Evolutionary conservation across 2,113 vertebrate genomes (phyloP), one percentile per base, ranked within the genome.

Genomic region (Phalacrocorax brasilianus): DNA sequence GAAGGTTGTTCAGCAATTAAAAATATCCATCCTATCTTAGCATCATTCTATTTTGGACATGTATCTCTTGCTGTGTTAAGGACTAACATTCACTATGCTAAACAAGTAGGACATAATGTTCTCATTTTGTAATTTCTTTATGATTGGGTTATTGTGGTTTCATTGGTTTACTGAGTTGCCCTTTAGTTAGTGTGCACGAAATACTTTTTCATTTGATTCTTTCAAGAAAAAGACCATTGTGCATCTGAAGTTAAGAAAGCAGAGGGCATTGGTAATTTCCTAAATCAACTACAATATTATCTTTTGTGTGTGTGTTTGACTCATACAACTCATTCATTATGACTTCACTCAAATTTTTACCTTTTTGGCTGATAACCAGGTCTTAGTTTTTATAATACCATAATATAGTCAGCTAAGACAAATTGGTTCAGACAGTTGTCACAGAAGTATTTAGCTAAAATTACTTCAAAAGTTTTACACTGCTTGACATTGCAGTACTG

Each of bases 381-480:
- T 94, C 67, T 85, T 73, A 95, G 83, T 96, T 98, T 96, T 94
- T 88, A 88, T 93, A 95, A 96, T 88, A 96, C 65, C 84, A 88
- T 85, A 96, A 96, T 82, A 95, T 59, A 97, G 94, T 97, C 96
- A 95, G 93, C 97, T 96, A 98, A 98, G 97, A 97, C 97, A 98
- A 98, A 98, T 98, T 95, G 97, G 97, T 97, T 97, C 96, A 83
- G 97, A 98, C 97, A 97, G 97, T 98, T 98, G 98, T 98, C 98
- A 98, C 96, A 97, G 95, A 98, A 97, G 97, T 98, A 98, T 98
- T 98, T 98, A 98, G 95, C 86, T 96, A 97, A 98, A 98, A 98
- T 97, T 97, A 97, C 97, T 98, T 98, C 96, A 98, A 95, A 97
- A 96, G 97, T 98, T 98, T 98, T 98, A 98, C 97, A 86, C 93